Percentiles rank a stretch among this genome's conserved stretches.
These are phyloP conservation scores for Heliconius melpomene DNA, from an alignment of 1,140 invertebrate species.

Conservation along the genomic window DNA sequence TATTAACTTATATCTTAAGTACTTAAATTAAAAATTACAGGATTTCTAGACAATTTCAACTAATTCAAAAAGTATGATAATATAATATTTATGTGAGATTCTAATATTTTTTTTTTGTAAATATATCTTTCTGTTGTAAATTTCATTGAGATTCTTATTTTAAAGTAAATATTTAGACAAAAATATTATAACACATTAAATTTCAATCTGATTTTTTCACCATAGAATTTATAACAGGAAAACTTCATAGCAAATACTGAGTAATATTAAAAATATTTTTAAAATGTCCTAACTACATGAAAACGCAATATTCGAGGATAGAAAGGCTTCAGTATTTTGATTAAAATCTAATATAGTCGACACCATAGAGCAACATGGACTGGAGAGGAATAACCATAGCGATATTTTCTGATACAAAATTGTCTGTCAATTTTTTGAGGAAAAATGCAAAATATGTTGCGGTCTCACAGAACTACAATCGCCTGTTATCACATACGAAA, in stretches of 20 bases:
- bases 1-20: constrained; percentile 4
- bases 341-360: too few relatives aligned
- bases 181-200: neutral
- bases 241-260: neutral
- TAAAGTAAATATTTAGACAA: neutral
- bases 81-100: neutral
- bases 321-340: too few relatives aligned
- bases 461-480: too few relatives aligned
- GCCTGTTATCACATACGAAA: too few relatives aligned
- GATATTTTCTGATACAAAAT: too few relatives aligned
- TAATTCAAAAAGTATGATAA: neutral
- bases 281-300: neutral
- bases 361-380: too few relatives aligned
- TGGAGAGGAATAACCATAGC: too few relatives aligned
- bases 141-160: neutral
- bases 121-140: neutral
- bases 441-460: too few relatives aligned
- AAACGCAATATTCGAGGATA: too few relatives aligned
- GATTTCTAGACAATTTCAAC: neutral
- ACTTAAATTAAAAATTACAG: neutral
- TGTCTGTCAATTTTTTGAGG: too few relatives aligned
- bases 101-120: neutral
- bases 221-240: constrained; percentile 5
- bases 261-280: neutral
- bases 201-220: neutral